These are phyloP conservation scores for Drosophila diplacantha DNA, from an alignment of 2,888 invertebrate genomes.

Conservation along the genomic window DNA sequence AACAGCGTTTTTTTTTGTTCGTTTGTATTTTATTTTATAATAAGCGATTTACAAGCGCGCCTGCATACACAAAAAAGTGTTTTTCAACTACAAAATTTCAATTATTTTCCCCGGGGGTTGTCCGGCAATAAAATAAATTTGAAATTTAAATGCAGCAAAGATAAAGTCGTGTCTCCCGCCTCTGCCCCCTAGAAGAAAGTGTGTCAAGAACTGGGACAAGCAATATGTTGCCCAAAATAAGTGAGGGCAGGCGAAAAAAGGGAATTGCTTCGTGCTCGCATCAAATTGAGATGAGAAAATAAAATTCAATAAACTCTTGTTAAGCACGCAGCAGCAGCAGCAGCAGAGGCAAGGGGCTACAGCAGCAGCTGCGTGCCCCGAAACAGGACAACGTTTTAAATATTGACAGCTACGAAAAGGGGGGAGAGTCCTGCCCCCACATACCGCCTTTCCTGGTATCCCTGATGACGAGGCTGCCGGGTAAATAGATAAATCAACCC, in stretches of 20 bases:
- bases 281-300: constrained; percentile 72
- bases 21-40: constrained; percentile 41
- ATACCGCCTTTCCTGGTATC: constrained; percentile 3
- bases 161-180: neutral
- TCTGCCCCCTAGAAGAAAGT: constrained; percentile 8
- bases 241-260: constrained; percentile 30
- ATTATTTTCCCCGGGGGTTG: constrained; percentile 51
- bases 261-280: constrained; percentile 39
- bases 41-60: constrained; percentile 68
- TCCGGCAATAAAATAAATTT: constrained; percentile 66
- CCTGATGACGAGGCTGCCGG: constrained; percentile 47
- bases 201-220: constrained; percentile 45
- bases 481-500: constrained; percentile 75
- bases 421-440: constrained; percentile 6
- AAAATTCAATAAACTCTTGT: constrained; percentile 73
- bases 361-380: constrained; percentile 42
- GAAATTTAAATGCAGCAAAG: constrained; percentile 66
- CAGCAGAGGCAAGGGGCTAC: constrained; percentile 15
- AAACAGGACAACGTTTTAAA: constrained; percentile 69
- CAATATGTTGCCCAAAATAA: constrained; percentile 60
- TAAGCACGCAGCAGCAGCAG: constrained; percentile 58
- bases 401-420: constrained; percentile 57
- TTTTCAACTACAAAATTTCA: constrained; percentile 70
- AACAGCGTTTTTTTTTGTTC: constrained; percentile 36
- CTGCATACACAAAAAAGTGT: constrained; percentile 46